Evolutionary conservation across 2,797 vertebrate species (phyloP).

Genomic region (Netta rufina): DNA sequence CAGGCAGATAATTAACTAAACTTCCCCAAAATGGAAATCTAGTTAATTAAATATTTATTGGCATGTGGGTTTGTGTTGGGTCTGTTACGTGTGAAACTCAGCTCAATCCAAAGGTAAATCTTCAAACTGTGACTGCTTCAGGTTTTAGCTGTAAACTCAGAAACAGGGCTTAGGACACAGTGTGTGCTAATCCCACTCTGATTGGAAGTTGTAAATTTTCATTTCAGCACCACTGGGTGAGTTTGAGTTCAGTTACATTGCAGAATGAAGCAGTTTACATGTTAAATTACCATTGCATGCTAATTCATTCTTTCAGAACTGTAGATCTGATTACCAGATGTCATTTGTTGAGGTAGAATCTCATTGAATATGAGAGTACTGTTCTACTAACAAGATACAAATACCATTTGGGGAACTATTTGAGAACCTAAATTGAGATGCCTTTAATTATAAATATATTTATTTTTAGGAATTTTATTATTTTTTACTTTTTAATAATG

Average conservation of each 20-base stretch:
- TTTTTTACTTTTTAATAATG: neutral
- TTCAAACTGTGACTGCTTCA: slow-evolving; percentile 33
- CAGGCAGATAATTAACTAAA: slow-evolving; percentile 7
- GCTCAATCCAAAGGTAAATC: slow-evolving; percentile 13
- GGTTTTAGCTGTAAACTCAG: slow-evolving; percentile 50
- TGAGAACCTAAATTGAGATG: neutral
- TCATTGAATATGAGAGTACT: neutral
- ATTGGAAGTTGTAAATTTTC: slow-evolving; percentile 63
- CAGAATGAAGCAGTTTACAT: slow-evolving; percentile 19
- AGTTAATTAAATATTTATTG: slow-evolving; percentile 31
- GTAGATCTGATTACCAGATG: neutral
- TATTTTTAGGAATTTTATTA: neutral
- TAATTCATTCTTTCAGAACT: slow-evolving; percentile 1
- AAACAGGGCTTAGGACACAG: slow-evolving; percentile 37
- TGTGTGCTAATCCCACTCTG: slow-evolving; percentile 57
- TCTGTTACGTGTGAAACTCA: slow-evolving; percentile 14
- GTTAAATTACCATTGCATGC: neutral
- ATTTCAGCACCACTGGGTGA: slow-evolving; percentile 64
- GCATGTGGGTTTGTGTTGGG: neutral
- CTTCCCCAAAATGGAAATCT: neutral
- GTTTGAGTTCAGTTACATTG: slow-evolving; percentile 37
- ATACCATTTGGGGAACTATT: neutral
- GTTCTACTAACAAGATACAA: neutral
- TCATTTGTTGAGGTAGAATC: neutral
- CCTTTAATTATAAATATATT: neutral